These are phyloP conservation scores for Genyomyrus donnyi DNA, from an alignment of 2,113 vertebrate genomes.

Conservation along the genomic window DNA sequence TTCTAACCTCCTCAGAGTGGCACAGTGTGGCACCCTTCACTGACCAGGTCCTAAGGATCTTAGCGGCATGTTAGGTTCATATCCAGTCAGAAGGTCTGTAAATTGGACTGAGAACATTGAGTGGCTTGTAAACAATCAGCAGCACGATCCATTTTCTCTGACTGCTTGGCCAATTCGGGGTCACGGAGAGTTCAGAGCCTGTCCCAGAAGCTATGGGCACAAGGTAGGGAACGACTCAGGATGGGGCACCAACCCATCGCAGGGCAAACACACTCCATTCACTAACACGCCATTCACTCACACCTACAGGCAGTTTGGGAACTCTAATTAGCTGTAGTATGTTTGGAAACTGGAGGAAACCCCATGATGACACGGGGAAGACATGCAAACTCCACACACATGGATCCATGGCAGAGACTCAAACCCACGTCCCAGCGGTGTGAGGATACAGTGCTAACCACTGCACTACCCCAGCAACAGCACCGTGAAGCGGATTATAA, in stretches of 20 bases:
- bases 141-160: neutral
- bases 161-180: neutral
- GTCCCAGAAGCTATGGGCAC: neutral
- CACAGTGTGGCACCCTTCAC: neutral
- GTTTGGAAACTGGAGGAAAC: neutral
- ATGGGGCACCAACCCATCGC: neutral
- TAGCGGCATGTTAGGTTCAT: neutral
- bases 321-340: neutral
- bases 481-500: neutral
- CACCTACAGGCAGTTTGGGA: neutral
- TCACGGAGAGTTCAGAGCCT: neutral
- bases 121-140: neutral
- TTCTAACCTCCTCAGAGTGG: neutral
- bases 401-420: neutral
- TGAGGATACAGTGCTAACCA: neutral
- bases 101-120: neutral
- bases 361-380: neutral
- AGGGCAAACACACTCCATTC: no score
- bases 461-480: neutral
- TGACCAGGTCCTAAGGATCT: neutral
- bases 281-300: neutral
- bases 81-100: neutral
- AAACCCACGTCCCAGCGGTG: neutral
- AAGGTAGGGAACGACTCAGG: neutral
- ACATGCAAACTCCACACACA: neutral